Evolutionary conservation across 2,113 vertebrate genomes (phyloP).

Genomic region (Canis aureus): DNA sequence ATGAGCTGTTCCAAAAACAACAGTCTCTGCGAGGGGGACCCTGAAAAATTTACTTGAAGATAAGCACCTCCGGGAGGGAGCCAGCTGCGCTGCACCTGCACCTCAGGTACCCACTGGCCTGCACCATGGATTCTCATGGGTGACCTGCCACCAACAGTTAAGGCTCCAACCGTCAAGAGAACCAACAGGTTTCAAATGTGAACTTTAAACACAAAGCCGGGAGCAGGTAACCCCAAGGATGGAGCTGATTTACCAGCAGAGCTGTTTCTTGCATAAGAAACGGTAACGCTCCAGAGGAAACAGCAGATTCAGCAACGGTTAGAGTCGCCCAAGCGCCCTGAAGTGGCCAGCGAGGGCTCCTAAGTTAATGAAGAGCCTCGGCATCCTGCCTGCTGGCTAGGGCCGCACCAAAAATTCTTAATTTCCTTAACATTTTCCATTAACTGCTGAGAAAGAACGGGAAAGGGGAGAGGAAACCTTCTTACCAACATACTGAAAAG

Average conservation of each 20-base stretch:
- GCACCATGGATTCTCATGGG: background rate
- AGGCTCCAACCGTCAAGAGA: background rate
- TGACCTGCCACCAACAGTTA: background rate
- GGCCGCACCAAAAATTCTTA: background rate
- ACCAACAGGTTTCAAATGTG: background rate
- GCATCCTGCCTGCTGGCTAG: background rate
- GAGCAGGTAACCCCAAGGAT: background rate
- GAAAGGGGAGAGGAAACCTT: background rate
- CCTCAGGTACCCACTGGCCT: background rate
- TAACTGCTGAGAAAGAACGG: background rate
- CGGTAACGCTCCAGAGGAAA: background rate
- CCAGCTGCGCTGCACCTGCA: background rate
- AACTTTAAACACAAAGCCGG: slow-evolving; percentile 45
- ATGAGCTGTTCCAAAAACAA: background rate
- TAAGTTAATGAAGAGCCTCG: background rate
- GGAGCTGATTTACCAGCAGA: background rate
- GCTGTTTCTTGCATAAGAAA: background rate
- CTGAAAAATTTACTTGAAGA: background rate
- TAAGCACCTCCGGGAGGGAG: background rate
- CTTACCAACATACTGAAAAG: background rate
- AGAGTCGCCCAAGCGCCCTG: background rate
- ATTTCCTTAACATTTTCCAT: background rate
- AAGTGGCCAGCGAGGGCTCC: background rate
- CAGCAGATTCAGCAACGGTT: background rate
- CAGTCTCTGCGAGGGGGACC: background rate